Evolutionary conservation across 2,888 invertebrate species (phyloP).

Genomic region (Drosophila picticornis): DNA sequence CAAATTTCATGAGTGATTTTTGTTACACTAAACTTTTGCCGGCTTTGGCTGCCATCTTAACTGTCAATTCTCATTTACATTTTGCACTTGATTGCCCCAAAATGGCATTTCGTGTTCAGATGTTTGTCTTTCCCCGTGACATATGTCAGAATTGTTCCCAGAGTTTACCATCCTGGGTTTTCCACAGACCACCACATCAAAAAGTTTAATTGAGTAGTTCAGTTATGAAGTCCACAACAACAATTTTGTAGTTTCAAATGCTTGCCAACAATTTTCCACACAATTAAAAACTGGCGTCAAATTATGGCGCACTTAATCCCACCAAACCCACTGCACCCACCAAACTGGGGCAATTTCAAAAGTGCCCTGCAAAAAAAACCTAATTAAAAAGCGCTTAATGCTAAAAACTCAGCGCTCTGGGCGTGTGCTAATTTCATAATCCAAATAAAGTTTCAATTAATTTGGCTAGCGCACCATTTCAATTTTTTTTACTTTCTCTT

Average conservation of each 20-base stretch:
- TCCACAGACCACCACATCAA: background rate
- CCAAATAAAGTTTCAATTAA: conserved; percentile 82
- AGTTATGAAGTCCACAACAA: conserved; percentile 30
- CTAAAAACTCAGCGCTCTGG: conserved; percentile 51
- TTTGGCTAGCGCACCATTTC: conserved; percentile 62
- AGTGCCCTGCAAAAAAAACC: conserved; percentile 47
- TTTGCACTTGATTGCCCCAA: conserved; percentile 63
- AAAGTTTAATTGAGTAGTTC: conserved; percentile 67
- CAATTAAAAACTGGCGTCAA: conserved; percentile 71
- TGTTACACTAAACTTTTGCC: conserved; percentile 51
- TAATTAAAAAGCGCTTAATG: conserved; percentile 78
- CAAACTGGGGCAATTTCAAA: conserved; percentile 45
- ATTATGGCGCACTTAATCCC: conserved; percentile 58
- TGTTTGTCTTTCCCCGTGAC: conserved; percentile 2
- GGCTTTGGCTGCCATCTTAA: conserved; percentile 38
- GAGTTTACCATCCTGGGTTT: conserved; percentile 7
- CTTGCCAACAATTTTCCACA: conserved; percentile 66
- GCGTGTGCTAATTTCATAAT: conserved; percentile 78
- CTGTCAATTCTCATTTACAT: conserved; percentile 77
- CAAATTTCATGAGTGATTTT: conserved; percentile 79
- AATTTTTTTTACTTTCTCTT: conserved; percentile 21
- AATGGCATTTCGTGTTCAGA: conserved; percentile 29
- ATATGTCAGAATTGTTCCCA: conserved; percentile 22
- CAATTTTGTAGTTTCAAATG: conserved; percentile 45
- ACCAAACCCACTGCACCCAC: background rate